Conservation (phyloP, 2,888 invertebrate species). For the Apocheima hispidaria region DNA sequence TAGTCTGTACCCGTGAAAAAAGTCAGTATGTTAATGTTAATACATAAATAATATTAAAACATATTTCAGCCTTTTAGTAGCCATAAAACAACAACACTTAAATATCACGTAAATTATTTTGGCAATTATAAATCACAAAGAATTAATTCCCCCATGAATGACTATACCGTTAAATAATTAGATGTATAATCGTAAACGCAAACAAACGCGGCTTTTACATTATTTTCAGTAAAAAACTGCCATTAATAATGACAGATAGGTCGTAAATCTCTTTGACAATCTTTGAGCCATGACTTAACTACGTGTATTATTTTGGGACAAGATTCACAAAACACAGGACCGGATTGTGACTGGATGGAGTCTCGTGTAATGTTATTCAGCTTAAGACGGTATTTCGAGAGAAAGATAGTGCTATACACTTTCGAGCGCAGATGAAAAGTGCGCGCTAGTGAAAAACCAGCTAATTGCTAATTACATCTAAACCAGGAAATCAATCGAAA, state of each 20-base stretch:
- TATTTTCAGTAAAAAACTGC: constrained; percentile 28
- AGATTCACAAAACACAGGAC: background rate
- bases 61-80: background rate
- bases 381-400: no score
- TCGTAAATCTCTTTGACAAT: constrained; percentile 41
- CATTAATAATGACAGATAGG: constrained; percentile 41
- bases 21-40: no score
- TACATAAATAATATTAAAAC: background rate
- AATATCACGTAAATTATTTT: constrained; percentile 11
- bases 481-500: no score
- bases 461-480: no score
- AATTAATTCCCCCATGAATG: constrained; percentile 8
- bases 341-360: background rate
- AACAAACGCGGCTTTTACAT: constrained; percentile 32
- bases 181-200: constrained; percentile 34
- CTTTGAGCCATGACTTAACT: constrained; percentile 12
- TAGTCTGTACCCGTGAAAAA: no score
- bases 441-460: no score
- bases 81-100: background rate
- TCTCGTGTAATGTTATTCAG: background rate
- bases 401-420: no score
- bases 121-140: constrained; percentile 15
- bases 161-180: constrained; percentile 35
- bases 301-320: background rate
- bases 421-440: no score